These are phyloP conservation scores for Misgurnus anguillicaudatus DNA, from an alignment of 2,113 vertebrate species.

Conservation along the genomic window DNA sequence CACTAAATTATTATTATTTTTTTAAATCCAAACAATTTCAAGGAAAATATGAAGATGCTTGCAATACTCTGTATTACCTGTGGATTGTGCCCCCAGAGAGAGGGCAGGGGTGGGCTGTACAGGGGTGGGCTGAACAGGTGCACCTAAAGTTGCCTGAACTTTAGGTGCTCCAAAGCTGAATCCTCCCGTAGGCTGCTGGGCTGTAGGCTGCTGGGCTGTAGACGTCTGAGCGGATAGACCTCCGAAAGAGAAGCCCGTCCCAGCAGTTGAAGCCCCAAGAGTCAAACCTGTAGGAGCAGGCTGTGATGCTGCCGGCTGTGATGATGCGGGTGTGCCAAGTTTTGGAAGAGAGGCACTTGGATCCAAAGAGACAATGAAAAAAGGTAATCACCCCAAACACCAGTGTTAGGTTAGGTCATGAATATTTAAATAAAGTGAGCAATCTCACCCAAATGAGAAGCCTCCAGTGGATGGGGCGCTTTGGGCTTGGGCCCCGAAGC, in stretches of 20 bases:
- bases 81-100: conserved; percentile 55
- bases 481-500: conserved; percentile 77
- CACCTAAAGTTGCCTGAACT: conserved; percentile 65
- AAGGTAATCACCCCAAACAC: not conserved
- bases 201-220: not conserved
- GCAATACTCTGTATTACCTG: conserved; percentile 50
- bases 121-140: conserved; percentile 19
- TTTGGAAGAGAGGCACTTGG: conserved; percentile 67
- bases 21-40: too few species aligned
- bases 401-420: too few species aligned
- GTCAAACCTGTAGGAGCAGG: conserved; percentile 68
- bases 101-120: conserved; percentile 63
- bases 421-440: not conserved
- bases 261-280: conserved; percentile 69
- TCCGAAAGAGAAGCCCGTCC: conserved; percentile 67
- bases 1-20: too few species aligned
- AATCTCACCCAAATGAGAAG: conserved; percentile 78
- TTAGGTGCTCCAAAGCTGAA: conserved; percentile 74
- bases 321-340: conserved; percentile 63
- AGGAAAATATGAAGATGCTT: not conserved
- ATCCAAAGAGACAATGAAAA: not conserved
- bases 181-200: conserved; percentile 50
- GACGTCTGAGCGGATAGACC: conserved; percentile 58
- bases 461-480: conserved; percentile 60
- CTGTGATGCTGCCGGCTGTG: conserved; percentile 64